Evolutionary conservation across 64 coral and sea anemone species (phyloP), one percentile per base, ranked within the genome.

Genomic region (Hydrozoanthus tunicans): DNA sequence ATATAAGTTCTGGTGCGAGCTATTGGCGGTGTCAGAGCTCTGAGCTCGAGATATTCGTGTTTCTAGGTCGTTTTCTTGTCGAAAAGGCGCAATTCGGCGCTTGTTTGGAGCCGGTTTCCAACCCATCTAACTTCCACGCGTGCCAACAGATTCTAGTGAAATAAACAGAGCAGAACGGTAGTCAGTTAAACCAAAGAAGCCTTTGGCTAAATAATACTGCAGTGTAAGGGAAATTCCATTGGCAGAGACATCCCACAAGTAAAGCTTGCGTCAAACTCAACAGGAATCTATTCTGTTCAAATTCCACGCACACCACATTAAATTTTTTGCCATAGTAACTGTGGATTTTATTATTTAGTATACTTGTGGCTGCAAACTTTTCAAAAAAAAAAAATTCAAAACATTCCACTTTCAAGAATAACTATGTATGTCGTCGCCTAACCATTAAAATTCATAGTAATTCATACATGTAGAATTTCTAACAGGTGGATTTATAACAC

Each of bases 71-170:
- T 11, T 60, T 72, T 86, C 67, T 51, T 75, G 69, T 27, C 12
- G 20, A 23, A 74, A 75, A 14, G 68, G 84, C 56, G 55, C 66
- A 12, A 88, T 13, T 59, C 7, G 55, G 5, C 84, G 69, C 55
- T 74, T 88, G 25, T 61, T 74, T 51, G 84, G 23, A 25, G 69
- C 84, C 3, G 69, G 26, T 73, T 88, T 88, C 84, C 84, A 88
- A 60, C 84, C 84, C 84, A 88, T 88, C 7, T 24, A 12, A 9
- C 8, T 11, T 59, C 23, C 7, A 6, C 27, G 53, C 59, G 54
- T 13, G 5, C 43, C 15, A 25, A 53, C 12, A 62, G 20, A 59
- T 24, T 7, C 20, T 8, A 26, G 12, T 74, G 68, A 25, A 59
- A 71, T 71, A 72, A 26, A 51, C 3, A 51, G 11, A 60, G 69